Conservation (phyloP, 1,140 invertebrate genomes). For the Oedothorax gibbosus region DNA sequence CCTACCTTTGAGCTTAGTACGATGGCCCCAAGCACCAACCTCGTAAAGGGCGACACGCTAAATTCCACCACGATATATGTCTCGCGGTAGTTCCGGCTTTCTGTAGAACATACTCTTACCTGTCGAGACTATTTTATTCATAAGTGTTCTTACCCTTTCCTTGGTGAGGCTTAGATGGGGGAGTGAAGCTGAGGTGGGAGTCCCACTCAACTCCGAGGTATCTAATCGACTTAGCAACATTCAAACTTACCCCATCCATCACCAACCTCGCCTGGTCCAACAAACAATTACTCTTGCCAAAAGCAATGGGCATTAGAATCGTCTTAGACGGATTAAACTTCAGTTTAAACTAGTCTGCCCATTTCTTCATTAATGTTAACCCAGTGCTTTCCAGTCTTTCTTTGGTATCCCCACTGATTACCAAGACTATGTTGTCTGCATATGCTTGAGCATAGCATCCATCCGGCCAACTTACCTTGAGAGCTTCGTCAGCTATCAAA, state of each 20-base stretch:
- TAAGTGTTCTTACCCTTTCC: neutral
- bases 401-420: neutral
- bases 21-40: neutral
- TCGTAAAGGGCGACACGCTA: neutral
- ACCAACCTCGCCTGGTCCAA: neutral
- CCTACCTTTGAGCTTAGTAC: neutral
- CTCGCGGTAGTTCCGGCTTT: neutral
- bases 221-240: neutral
- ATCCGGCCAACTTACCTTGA: neutral
- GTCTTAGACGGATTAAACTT: neutral
- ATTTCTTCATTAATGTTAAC: neutral
- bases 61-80: neutral
- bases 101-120: neutral
- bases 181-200: too few relatives aligned
- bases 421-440: neutral
- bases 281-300: neutral
- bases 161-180: neutral
- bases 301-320: neutral
- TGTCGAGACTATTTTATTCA: neutral
- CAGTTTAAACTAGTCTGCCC: neutral
- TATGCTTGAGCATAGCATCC: neutral
- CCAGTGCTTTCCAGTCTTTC: neutral
- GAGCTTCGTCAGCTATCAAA: neutral
- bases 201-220: neutral
- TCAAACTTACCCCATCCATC: neutral